Conservation (phyloP, 2,888 invertebrate species). For the Ceriagrion tenellum region DNA sequence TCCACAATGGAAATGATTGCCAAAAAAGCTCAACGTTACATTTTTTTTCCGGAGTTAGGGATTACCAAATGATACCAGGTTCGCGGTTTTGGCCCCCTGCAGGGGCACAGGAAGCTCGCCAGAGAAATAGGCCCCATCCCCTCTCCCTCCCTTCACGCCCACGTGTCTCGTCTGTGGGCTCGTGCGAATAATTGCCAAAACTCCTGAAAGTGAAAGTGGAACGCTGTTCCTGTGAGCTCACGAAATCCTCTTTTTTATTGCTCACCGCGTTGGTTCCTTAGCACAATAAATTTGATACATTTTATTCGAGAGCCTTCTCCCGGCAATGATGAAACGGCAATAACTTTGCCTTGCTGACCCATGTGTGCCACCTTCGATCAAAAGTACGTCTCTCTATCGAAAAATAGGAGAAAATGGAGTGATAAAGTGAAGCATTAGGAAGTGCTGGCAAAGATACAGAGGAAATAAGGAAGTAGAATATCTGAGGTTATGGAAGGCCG, state of each 20-base stretch:
- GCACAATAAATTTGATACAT: not conserved
- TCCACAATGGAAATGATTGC: too few relatives aligned
- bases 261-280: not conserved
- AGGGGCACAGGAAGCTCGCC: not conserved
- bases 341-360: not conserved
- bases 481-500: too few relatives aligned
- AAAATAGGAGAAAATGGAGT: too few relatives aligned
- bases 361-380: not conserved
- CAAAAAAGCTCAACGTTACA: too few relatives aligned
- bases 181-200: not conserved
- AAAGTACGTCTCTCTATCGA: too few relatives aligned
- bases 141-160: too few relatives aligned
- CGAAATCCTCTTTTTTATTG: not conserved
- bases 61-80: too few relatives aligned
- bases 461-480: too few relatives aligned
- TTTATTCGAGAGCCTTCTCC: not conserved
- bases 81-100: not conserved
- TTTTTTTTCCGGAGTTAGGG: too few relatives aligned
- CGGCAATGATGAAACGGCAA: not conserved
- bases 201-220: not conserved
- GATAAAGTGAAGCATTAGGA: too few relatives aligned
- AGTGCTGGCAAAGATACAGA: too few relatives aligned
- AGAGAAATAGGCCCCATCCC: not conserved
- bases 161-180: not conserved
- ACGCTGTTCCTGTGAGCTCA: not conserved